Percentiles rank a stretch among this genome's conserved stretches.
These are phyloP conservation scores for Cottus gobio DNA, from an alignment of 2,113 vertebrate genomes.

Conservation along the genomic window DNA sequence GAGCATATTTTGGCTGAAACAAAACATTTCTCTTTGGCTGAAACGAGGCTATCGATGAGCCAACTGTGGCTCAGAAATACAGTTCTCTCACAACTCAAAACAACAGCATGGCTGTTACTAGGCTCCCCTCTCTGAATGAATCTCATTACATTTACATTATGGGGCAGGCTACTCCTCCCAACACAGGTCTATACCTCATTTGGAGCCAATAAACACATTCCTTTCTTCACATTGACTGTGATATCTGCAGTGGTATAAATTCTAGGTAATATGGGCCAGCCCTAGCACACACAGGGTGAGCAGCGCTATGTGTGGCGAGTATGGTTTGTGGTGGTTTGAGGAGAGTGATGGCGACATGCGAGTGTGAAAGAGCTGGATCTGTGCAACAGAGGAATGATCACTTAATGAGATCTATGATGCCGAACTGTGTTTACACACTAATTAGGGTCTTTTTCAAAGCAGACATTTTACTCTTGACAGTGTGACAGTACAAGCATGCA, in stretches of 20 bases:
- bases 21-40: too few relatives aligned
- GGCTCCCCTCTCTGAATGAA: neutral
- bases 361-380: constrained; percentile 19
- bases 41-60: too few relatives aligned
- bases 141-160: neutral
- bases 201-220: neutral
- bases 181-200: neutral
- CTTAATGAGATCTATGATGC: neutral
- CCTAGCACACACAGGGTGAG: constrained; percentile 17
- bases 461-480: neutral
- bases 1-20: too few relatives aligned
- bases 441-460: neutral
- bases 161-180: neutral
- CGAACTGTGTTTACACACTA: neutral
- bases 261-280: too few relatives aligned
- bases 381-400: constrained; percentile 13
- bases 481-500: neutral
- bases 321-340: constrained; percentile 11
- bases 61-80: neutral
- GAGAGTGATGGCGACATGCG: constrained; percentile 7
- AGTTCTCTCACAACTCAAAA: neutral
- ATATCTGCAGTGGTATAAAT: too few relatives aligned
- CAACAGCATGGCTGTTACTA: neutral
- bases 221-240: too few relatives aligned
- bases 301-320: constrained; percentile 15